Evolutionary conservation across 2,113 vertebrate species (phyloP), one percentile per base, ranked within the genome.

Genomic region (Tor tambroides): DNA sequence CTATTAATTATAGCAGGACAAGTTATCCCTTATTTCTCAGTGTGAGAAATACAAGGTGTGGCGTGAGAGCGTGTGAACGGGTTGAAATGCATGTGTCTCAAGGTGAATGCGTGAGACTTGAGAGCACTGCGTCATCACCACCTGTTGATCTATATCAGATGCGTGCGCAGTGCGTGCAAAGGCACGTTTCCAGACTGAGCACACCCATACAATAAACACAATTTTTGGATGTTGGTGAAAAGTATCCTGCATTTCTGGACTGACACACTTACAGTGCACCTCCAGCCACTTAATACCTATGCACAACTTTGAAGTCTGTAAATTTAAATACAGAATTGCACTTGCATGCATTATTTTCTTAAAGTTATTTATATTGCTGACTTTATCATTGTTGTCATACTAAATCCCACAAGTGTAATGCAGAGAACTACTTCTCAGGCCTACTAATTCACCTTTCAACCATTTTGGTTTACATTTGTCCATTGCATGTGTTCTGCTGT

Each of bases 401-500:
- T 35, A 32, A 9, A 10, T 78, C 11, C 19, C 28, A 78, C 3
- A 77, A 77, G 46, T 54, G 75, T 79, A 32, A 79, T 79, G 3
- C 15, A 56, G 26, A 76, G 15, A 43, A 76, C 41, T 49, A 11
- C 28, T 32, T 5, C 2, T 35, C 26, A 30, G 28, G 30, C 43
- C 43, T 72, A 43, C 46, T 65, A 61, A 80, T 84, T 49, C 28
- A 28, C 38, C 69, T 54, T 85, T 51, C 32, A 77, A 4, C 17
- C 6, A 41, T 46, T 19, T 54, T 84, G 79, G 61, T 84, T 69
- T 78, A 65, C 30, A 75, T 86, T 83, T 79, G 30, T 67, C 43
- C 26, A 71, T 67, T 56, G 49, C 59, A 54, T 85, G 84, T 88
- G 38, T 80, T 71, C 59, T 74, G 28, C 81, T 88, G 23, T 87